These are phyloP conservation scores for Blastobasis lacticolella DNA, from an alignment of 2,888 invertebrate genomes.

Conservation along the genomic window DNA sequence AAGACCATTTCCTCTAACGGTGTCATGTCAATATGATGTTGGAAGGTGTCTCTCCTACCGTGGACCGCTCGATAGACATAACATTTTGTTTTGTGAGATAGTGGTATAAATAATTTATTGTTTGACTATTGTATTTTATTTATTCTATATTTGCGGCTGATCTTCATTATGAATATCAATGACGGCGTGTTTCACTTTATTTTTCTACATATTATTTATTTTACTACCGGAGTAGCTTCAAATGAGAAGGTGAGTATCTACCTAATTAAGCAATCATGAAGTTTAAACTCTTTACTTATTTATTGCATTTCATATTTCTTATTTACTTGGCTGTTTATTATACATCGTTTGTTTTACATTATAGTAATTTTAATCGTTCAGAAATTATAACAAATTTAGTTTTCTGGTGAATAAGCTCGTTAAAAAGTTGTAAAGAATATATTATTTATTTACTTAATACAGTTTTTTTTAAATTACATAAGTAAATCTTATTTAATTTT, in stretches of 20 bases:
- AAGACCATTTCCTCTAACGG: slow-evolving; percentile 29
- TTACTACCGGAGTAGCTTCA: slow-evolving; percentile 42
- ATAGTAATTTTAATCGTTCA: not conserved
- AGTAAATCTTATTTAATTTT: too few species aligned
- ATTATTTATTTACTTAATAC: too few species aligned
- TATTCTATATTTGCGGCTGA: not conserved
- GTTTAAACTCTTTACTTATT: too few species aligned
- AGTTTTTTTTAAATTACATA: too few species aligned
- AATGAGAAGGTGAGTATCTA: slow-evolving; percentile 52
- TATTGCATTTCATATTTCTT: too few species aligned
- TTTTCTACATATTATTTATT: slow-evolving; percentile 47
- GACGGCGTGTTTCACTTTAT: slow-evolving; percentile 48
- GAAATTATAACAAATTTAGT: slow-evolving; percentile 1
- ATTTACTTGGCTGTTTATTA: too few species aligned
- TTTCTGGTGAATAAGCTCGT: slow-evolving; percentile 18
- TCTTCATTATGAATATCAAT: slow-evolving; percentile 54
- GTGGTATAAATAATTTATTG: slow-evolving; percentile 25
- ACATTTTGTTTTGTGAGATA: slow-evolving; percentile 47
- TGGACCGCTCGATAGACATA: slow-evolving; percentile 28
- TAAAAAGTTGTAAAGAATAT: slow-evolving; percentile 18
- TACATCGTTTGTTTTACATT: too few species aligned
- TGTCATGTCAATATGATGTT: slow-evolving; percentile 54
- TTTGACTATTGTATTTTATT: not conserved
- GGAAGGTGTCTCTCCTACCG: slow-evolving; percentile 32
- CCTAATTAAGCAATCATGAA: not conserved